Base-by-base conservation (phyloP, 2,797 vertebrate genomes). In the Forpus xanthops region DNA sequence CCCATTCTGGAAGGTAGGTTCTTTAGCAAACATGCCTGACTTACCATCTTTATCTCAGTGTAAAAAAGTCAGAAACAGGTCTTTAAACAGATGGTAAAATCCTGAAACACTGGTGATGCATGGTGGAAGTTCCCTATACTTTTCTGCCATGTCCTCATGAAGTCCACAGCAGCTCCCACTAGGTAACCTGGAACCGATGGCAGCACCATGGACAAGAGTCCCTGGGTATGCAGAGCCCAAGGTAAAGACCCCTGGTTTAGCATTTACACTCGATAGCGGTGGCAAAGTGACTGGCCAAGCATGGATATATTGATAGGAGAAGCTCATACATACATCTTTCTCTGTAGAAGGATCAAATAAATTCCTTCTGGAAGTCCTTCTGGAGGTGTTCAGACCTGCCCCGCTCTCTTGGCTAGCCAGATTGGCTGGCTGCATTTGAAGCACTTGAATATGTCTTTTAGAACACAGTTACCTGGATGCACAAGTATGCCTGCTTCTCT, bases 1-100 rank as follows among this genome's bases (percentile, higher is more conserved):
- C 99, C 99, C 47, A 99, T 99, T 64, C 96, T 99, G 89, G 99
- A 99, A 98, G 99, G 99, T 99, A 96, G 37, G 86, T n/a, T 95
- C 61, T 35, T 76, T 58, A 45, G 70, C 60, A 76, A 65, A 68
- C 25, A 16, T 21, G 21, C 27, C 28, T 50, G 25, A 55, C 75
- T 62, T 80, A 55, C 20, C 35, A 81, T 11, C 21, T 53, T 91
- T 65, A 52, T 21, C 33, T 76, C 44, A 56, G 13, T n/a, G n/a
- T n/a, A 72, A 90, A 73, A 65, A 44, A 67, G 11, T 74, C 50
- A 90, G 62, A 47, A 91, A 31, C 18, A 85, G 70, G 33, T 28
- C 30, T 83, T 64, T 58, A 61, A 53, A 47, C 16, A 24, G n/a
- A 56, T 24, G 30, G 53, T 74, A 64, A 91, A 10, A 4, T 1